These are phyloP conservation scores for Acrobeloides nanus DNA, from an alignment of 2,888 invertebrate genomes.

Conservation along the genomic window DNA sequence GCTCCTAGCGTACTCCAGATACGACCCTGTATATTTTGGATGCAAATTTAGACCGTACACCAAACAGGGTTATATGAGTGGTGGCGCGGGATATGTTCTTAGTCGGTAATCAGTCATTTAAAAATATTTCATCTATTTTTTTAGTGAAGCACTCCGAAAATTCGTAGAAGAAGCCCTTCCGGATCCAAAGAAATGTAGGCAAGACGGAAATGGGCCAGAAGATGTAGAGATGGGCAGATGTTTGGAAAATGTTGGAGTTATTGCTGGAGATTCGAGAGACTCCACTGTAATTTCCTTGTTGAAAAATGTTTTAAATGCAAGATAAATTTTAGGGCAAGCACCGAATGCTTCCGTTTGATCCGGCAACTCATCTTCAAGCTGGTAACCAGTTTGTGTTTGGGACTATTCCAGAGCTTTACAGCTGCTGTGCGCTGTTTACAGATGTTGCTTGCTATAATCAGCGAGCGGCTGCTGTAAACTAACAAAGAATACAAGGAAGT, in stretches of 20 bases:
- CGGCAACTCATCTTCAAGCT: conserved; percentile 3
- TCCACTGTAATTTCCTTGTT: conserved; percentile 54
- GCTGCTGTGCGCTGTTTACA: too few species aligned
- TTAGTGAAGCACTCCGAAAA: conserved; percentile 36
- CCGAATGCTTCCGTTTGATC: conserved; percentile 12
- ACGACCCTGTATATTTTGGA: conserved; percentile 63
- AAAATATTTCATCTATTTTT: background rate
- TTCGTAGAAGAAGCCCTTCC: conserved; percentile 60
- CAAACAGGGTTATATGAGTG: conserved; percentile 62
- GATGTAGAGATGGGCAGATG: conserved; percentile 86
- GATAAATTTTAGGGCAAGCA: conserved; percentile 54
- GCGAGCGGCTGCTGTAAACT: too few species aligned
- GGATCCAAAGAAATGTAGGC: conserved; percentile 14
- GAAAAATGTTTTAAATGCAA: too few species aligned
- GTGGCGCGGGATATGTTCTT: conserved; percentile 27
- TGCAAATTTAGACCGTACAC: conserved; percentile 76
- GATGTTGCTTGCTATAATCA: too few species aligned
- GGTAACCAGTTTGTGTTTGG: too few species aligned
- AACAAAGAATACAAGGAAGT: too few species aligned
- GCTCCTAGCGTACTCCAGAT: conserved; percentile 45
- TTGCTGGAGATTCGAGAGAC: conserved; percentile 79
- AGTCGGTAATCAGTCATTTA: conserved; percentile 12
- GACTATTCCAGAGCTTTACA: too few species aligned
- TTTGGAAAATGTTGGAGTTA: conserved; percentile 72
- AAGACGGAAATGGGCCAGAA: conserved; percentile 67